Evolutionary conservation across 2,888 invertebrate genomes (phyloP).

Genomic region (Xestia rhomboidea): DNA sequence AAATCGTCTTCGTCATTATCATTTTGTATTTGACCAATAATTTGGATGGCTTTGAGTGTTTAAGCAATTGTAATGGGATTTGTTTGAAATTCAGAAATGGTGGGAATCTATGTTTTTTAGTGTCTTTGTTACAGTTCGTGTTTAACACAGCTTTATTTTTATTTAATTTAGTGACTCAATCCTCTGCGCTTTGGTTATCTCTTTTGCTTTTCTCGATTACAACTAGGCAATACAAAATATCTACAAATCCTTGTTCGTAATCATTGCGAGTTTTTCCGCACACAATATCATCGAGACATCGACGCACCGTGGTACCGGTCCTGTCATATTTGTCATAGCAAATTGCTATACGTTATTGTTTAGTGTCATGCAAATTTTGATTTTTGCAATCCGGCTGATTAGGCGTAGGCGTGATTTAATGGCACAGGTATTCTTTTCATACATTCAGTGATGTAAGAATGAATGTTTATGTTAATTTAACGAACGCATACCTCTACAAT

Average conservation of each 20-base stretch:
- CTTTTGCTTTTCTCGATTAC: too few relatives aligned
- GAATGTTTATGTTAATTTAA: slow-evolving; percentile 63
- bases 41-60: slow-evolving; percentile 22
- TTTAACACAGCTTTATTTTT: background rate
- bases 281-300: slow-evolving; percentile 15
- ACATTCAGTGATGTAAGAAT: slow-evolving; percentile 61
- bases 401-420: slow-evolving; percentile 73
- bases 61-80: slow-evolving; percentile 17
- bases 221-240: background rate
- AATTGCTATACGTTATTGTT: slow-evolving; percentile 59
- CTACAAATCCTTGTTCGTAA: slow-evolving; percentile 16
- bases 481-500: slow-evolving; percentile 51
- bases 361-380: slow-evolving; percentile 78
- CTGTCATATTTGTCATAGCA: slow-evolving; percentile 61
- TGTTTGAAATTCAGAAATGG: slow-evolving; percentile 19
- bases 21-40: slow-evolving; percentile 41
- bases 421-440: slow-evolving; percentile 71
- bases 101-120: slow-evolving; percentile 13
- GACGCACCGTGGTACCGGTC: slow-evolving; percentile 53
- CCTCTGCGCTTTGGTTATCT: background rate
- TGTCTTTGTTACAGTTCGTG: background rate
- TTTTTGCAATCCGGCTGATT: slow-evolving; percentile 77
- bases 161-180: background rate
- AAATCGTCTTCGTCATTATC: slow-evolving; percentile 51
- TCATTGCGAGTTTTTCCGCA: slow-evolving; percentile 33